These are phyloP conservation scores for Drosophila engyochracea DNA, from an alignment of 2,888 invertebrate species.

Conservation along the genomic window DNA sequence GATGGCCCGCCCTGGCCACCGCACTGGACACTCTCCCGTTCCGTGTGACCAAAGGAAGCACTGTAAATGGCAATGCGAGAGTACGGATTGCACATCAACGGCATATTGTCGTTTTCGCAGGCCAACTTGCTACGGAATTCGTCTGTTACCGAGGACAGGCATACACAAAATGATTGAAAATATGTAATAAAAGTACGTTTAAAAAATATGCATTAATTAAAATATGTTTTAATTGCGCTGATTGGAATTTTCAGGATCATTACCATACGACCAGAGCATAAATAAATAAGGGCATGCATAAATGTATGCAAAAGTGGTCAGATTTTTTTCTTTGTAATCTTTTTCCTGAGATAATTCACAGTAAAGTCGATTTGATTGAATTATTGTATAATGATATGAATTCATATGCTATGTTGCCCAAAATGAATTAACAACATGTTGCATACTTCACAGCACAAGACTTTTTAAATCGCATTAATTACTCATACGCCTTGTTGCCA, in stretches of 20 bases:
- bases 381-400: not conserved
- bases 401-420: not conserved
- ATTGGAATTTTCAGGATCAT: slow-evolving; percentile 43
- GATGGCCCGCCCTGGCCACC: slow-evolving; percentile 86
- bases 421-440: slow-evolving; percentile 5
- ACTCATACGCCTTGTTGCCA: slow-evolving; percentile 18
- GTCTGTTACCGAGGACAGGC: slow-evolving; percentile 87
- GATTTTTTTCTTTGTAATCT: not conserved
- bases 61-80: slow-evolving; percentile 96
- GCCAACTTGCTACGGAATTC: slow-evolving; percentile 97
- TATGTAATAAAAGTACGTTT: slow-evolving; percentile 33
- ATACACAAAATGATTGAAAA: slow-evolving; percentile 17
- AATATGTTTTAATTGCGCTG: slow-evolving; percentile 38
- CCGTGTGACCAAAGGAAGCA: slow-evolving; percentile 95
- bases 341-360: not conserved
- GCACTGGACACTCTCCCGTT: slow-evolving; percentile 94
- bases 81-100: slow-evolving; percentile 94
- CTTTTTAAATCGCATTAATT: slow-evolving; percentile 26
- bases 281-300: slow-evolving; percentile 8
- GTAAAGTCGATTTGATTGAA: not conserved
- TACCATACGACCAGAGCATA: slow-evolving; percentile 1
- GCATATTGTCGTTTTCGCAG: slow-evolving; percentile 95
- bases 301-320: not conserved
- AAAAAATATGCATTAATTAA: slow-evolving; percentile 16
- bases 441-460: not conserved